phyloP scores from a whole-genome alignment of 2,888 invertebrate genomes.

The Brachyopa scutellaris region DNA sequence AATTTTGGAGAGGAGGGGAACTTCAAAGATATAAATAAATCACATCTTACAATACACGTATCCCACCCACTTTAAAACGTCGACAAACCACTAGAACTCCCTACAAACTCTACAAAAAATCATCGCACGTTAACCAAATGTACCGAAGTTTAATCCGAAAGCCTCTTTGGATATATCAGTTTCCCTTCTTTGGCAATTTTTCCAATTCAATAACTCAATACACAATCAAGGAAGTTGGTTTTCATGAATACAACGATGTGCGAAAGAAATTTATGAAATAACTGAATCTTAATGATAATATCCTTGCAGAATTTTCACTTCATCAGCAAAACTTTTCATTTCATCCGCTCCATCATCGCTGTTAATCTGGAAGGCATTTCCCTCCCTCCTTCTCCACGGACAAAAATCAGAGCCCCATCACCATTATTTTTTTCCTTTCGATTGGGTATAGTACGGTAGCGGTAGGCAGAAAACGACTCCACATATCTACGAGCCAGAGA shows the following conservation, averaged over 20 bases:
- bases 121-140: conserved; percentile 7
- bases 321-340: conserved; percentile 29
- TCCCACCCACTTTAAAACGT: too few species aligned
- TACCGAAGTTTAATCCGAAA: conserved; percentile 11
- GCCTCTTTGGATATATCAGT: not conserved
- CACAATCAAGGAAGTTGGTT: conserved; percentile 22
- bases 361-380: conserved; percentile 11
- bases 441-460: too few species aligned
- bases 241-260: conserved; percentile 15
- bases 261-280: conserved; percentile 23
- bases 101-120: too few species aligned
- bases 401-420: conserved; percentile 20
- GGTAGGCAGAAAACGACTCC: not conserved
- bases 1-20: too few species aligned
- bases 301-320: conserved; percentile 40
- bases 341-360: too few species aligned
- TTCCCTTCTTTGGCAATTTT: conserved; percentile 14
- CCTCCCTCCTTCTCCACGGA: not conserved
- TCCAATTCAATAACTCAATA: conserved; percentile 50
- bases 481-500: not conserved
- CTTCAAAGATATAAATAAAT: too few species aligned
- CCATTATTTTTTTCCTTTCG: conserved; percentile 4
- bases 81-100: too few species aligned
- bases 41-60: too few species aligned
- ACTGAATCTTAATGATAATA: conserved; percentile 37